A percentile compares a stretch with the other conserved stretches of the same genome.
phyloP scores from a whole-genome alignment of 2,888 invertebrate genomes.

The Scaptomyza parva region DNA sequence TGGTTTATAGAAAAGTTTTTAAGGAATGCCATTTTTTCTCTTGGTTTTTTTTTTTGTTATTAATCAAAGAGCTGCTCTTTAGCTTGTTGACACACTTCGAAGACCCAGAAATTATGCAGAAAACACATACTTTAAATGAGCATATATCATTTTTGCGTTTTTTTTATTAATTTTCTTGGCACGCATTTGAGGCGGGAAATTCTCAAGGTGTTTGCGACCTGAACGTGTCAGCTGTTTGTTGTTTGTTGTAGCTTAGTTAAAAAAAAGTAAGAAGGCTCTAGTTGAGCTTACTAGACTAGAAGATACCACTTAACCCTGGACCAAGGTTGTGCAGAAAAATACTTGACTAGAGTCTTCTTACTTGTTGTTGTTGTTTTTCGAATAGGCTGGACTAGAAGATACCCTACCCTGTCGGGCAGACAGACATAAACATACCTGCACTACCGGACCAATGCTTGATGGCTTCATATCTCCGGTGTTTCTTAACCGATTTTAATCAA shows the following conservation, averaged over 20 bases:
- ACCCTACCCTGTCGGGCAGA: too few relatives aligned
- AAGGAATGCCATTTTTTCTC: slow-evolving; percentile 32
- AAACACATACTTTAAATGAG: slow-evolving; percentile 33
- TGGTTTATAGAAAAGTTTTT: slow-evolving; percentile 23
- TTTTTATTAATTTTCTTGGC: slow-evolving; percentile 57
- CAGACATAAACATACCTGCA: too few relatives aligned
- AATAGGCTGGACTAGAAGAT: too few relatives aligned
- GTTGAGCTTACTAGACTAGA: too few relatives aligned
- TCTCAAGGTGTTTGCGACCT: slow-evolving; percentile 54
- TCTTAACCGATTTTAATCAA: too few relatives aligned
- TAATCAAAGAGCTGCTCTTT: slow-evolving; percentile 28
- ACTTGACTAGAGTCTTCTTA: too few relatives aligned
- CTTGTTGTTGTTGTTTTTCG: slow-evolving; percentile 8
- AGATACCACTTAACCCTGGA: too few relatives aligned
- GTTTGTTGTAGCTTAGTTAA: background rate
- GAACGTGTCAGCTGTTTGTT: slow-evolving; percentile 35
- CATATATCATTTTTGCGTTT: slow-evolving; percentile 5
- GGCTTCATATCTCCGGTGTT: too few relatives aligned
- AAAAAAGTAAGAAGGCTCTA: too few relatives aligned
- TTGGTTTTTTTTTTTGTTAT: slow-evolving; percentile 1
- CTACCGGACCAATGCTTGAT: too few relatives aligned
- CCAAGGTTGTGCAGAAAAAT: too few relatives aligned
- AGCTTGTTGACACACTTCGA: slow-evolving; percentile 43
- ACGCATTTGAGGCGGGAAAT: slow-evolving; percentile 56
- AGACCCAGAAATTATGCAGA: slow-evolving; percentile 67